phyloP scores from a whole-genome alignment of 2,888 invertebrate species.

The Drosophila ustulata region DNA sequence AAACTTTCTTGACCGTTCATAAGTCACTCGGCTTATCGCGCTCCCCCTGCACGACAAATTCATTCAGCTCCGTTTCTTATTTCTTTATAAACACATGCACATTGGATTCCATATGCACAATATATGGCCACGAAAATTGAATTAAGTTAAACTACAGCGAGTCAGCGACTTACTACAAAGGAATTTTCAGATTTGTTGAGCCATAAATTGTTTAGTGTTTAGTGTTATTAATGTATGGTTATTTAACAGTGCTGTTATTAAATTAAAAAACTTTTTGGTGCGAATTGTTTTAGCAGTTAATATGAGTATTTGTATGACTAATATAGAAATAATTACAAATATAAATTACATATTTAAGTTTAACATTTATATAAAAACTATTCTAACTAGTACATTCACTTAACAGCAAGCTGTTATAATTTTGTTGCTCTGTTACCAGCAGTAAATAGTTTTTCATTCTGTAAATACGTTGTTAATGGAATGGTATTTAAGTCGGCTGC shows the following conservation, averaged over 20 bases:
- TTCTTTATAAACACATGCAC: constrained; percentile 12
- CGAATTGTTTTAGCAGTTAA: no score
- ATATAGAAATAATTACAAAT: no score
- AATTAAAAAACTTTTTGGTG: no score
- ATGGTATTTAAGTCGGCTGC: not conserved
- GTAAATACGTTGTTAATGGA: constrained; percentile 2
- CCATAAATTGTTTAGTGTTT: not conserved
- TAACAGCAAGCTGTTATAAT: no score
- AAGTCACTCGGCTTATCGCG: constrained; percentile 29
- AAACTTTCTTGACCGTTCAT: constrained; percentile 38
- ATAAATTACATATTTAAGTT: no score
- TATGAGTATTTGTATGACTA: no score
- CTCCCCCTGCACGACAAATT: constrained; percentile 21
- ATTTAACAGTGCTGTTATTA: no score
- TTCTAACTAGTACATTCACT: no score
- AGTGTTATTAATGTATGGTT: no score
- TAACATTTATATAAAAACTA: no score
- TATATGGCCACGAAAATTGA: constrained; percentile 17
- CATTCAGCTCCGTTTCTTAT: constrained; percentile 24
- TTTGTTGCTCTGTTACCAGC: no score
- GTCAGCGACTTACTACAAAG: constrained; percentile 5
- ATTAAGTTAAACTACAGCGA: constrained; percentile 5
- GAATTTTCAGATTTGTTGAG: not conserved
- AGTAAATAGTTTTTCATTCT: not conserved
- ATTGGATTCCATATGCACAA: not conserved